Conservation (phyloP, 2,888 invertebrate species). For the Eurytoma adleriae region DNA sequence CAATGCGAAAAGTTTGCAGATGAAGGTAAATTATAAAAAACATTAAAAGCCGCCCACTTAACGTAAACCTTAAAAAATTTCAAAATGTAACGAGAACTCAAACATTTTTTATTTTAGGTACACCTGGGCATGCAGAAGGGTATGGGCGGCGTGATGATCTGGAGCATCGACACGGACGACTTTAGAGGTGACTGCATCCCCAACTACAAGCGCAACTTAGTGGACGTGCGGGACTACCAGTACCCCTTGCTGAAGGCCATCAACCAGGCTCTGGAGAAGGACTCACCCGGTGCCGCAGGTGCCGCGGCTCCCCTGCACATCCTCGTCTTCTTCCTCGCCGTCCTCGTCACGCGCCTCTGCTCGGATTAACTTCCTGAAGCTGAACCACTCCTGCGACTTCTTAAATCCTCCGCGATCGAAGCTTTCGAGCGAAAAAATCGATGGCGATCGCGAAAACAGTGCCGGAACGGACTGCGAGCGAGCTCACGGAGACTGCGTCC, state of each 20-base stretch:
- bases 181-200: constrained; percentile 83
- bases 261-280: constrained; percentile 39
- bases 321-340: background rate
- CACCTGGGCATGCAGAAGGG: constrained; percentile 62
- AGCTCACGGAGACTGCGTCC: constrained; percentile 8
- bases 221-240: constrained; percentile 14
- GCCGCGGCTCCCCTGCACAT: background rate
- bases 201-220: background rate
- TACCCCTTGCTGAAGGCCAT: constrained; percentile 51
- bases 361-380: background rate
- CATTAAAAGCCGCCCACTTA: no score
- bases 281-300: background rate
- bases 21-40: constrained; percentile 79
- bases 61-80: no score
- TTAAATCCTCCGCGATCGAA: no score
- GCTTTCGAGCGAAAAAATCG: no score
- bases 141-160: constrained; percentile 90
- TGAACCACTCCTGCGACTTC: background rate
- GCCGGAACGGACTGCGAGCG: background rate
- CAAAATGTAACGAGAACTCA: background rate
- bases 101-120: constrained; percentile 58
- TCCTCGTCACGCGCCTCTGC: background rate
- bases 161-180: constrained; percentile 94
- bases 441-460: background rate
- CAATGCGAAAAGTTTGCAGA: constrained; percentile 84